Base-by-base conservation (phyloP, 2,797 vertebrate species). In the Sarcophilus harrisii region DNA sequence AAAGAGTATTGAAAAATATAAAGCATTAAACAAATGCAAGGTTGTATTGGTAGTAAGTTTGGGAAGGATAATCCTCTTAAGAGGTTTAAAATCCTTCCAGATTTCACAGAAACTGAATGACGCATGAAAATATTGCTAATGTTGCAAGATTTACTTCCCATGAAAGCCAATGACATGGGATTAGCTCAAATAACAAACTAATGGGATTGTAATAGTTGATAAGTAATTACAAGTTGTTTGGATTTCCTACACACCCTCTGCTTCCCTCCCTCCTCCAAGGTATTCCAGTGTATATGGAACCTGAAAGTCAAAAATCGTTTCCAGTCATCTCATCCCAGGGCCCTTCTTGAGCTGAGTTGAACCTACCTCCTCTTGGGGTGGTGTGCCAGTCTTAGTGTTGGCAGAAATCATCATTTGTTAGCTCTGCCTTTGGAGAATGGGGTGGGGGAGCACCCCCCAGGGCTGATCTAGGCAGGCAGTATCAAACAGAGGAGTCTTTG, bases 61-160 rank as follows among this genome's bases (percentile, higher is more conserved):
- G 38, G 73, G 73, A 87, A 87, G 73, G 73, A 49, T 87, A 87
- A 87, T 87, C 73, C 38, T 87, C n/a, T 87, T 87, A 87, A 87
- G 73, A 87, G 73, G 73, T 87, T 87, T 87, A 87, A 87, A 87
- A 87, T 87, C 18, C 73, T 45, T 87, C 24, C 73, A 87, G 13
- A 87, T 87, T 49, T 87, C 73, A 87, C 9, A 5, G 38, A 38
- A 87, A 87, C 73, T 45, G 73, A 87, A 87, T 87, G 73, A 49
- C 38, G 0, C 73, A 87, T 87, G 73, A 24, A 87, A 10, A 87
- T 49, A 24, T 87, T 81, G 66, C n/a, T 24, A 81, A 81, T 81
- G n/a, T 81, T 45, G 73, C 38, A 87, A 87, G 38, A 87, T 87
- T 87, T 87, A 49, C 73, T 87, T 87, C 73, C 73, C 73, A 49